Conservation (phyloP, 2,888 invertebrate genomes). For the Leuctra nigra region DNA sequence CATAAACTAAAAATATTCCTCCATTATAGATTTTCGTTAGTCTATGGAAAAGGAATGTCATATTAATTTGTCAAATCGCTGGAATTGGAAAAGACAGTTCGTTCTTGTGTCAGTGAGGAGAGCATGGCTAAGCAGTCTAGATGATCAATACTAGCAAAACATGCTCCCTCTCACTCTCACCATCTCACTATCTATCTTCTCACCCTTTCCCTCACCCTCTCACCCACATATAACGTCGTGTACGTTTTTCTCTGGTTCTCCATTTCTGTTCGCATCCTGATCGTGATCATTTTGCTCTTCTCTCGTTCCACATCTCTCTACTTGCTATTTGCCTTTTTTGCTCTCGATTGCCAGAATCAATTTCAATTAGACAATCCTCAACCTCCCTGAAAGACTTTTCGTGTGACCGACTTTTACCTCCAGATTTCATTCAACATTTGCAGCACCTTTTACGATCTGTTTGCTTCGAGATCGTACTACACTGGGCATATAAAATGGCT, state of each 20-base stretch:
- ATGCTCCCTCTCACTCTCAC: not conserved
- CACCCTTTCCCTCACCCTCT: not conserved
- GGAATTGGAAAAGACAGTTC: slow-evolving; percentile 5
- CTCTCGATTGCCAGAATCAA: slow-evolving; percentile 14
- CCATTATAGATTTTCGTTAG: slow-evolving; percentile 3
- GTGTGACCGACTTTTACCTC: too few relatives aligned
- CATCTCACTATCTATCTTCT: not conserved
- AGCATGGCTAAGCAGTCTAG: not conserved
- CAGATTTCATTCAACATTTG: too few relatives aligned
- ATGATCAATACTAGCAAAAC: not conserved
- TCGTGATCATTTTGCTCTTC: slow-evolving; percentile 13
- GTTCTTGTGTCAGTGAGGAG: too few relatives aligned
- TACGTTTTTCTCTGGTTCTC: not conserved
- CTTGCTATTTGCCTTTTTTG: slow-evolving; percentile 11
- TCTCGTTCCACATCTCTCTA: slow-evolving; percentile 5
- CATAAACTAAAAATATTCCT: not conserved
- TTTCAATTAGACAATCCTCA: slow-evolving; percentile 14
- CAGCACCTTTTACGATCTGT: too few relatives aligned
- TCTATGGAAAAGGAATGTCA: slow-evolving; percentile 16
- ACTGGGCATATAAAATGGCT: too few relatives aligned
- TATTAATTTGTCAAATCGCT: slow-evolving; percentile 10
- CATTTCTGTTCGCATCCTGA: not conserved
- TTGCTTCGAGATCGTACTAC: too few relatives aligned
- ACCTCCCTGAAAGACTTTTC: not conserved
- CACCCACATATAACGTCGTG: not conserved